Evolutionary conservation across 2,113 vertebrate genomes (phyloP), one percentile per base, ranked within the genome.

Genomic region (Platysternon megacephalum): DNA sequence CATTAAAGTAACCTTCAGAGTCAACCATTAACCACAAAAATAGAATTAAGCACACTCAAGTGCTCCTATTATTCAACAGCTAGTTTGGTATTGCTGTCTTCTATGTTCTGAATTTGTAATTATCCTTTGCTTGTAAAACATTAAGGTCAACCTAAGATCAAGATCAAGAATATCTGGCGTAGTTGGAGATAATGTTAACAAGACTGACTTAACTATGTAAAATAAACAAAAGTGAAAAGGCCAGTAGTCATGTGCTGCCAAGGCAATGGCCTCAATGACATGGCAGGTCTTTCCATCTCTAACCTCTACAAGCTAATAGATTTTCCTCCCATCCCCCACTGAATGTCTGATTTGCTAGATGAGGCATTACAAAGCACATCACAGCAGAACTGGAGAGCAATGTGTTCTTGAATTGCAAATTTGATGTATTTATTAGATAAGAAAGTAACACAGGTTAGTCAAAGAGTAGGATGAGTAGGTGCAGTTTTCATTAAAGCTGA

Each of bases 21-120:
- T 19, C 89, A 90, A 6, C 90, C 74, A 90, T 7, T 46, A 91
- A 86, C 61, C 89, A 51, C 90, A 92, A 95, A 89, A 97, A 91
- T 32, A 88, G 72, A 96, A 86, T 88, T 7, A 13, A 78, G 84
- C 3, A 91, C 79, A 52, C 56, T 79, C 58, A 96, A 82, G 35
- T 86, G 26, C 46, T 91, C 49, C 83, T 86, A 79, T 83, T 92
- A 87, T 39, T 79, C 82, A 58, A 81, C 16, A 74, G n/a, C 8
- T 29, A 83, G 22, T 35, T 5, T 53, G 74, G 42, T 39, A 90
- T 35, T 56, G 87, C 11, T 1, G 68, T 51, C 78, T 96, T 92
- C 81, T 93, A 39, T 85, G 65, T 92, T 91, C 85, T 55, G 19
- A 90, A 46, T 42, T 16, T 26, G 49, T 16, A 42, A 55, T 76